Conservation (phyloP, 2,888 invertebrate genomes). For the Phymatocera aterrima region DNA sequence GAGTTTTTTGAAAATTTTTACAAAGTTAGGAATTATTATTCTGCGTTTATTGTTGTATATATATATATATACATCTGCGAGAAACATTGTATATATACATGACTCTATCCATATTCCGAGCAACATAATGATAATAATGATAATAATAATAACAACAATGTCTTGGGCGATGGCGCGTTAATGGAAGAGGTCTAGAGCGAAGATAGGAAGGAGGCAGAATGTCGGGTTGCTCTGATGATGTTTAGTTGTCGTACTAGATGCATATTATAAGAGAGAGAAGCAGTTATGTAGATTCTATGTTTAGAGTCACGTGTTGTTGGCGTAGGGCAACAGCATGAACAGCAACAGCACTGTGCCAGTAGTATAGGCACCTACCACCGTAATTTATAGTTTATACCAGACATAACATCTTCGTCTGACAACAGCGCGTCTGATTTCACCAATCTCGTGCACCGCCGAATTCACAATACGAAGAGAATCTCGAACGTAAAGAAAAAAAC, state of each 20-base stretch:
- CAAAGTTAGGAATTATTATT: too few relatives aligned
- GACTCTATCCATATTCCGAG: background rate
- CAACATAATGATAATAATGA: too few relatives aligned
- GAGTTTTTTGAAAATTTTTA: too few relatives aligned
- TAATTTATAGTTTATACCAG: too few relatives aligned
- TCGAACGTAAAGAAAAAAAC: too few relatives aligned
- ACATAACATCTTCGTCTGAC: too few relatives aligned
- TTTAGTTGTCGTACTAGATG: background rate
- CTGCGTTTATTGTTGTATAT: too few relatives aligned
- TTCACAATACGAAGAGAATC: too few relatives aligned
- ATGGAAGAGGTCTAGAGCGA: background rate
- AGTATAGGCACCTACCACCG: background rate
- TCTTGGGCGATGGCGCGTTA: background rate
- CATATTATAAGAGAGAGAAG: background rate
- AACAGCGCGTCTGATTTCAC: too few relatives aligned
- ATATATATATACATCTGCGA: too few relatives aligned
- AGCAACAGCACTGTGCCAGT: conserved; percentile 15
- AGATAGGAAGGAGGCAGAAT: background rate
- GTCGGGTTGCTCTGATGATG: background rate
- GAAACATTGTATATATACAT: too few relatives aligned
- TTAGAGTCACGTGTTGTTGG: conserved; percentile 27
- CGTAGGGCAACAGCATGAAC: conserved; percentile 7
- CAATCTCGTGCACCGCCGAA: too few relatives aligned
- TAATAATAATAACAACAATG: background rate
- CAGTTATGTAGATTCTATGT: conserved; percentile 1